Evolutionary conservation across 2,888 invertebrate genomes (phyloP), one percentile per base, ranked within the genome.

Genomic region (Lucinisca nassula): DNA sequence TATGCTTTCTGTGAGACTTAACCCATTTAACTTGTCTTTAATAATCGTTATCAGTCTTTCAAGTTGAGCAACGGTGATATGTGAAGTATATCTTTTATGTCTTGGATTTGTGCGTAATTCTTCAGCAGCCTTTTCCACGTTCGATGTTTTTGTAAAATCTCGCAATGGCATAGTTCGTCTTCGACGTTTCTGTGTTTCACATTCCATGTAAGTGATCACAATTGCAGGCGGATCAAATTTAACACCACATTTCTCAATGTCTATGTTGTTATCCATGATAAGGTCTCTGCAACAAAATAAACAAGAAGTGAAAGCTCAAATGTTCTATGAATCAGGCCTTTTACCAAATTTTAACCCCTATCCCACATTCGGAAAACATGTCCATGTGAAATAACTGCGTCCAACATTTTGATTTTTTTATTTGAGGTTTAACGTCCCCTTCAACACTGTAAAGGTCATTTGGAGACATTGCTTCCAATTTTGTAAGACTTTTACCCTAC

Each of bases 151-250:
- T 37, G 93, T 95, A 81, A 97, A 96, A 81, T 96, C 95, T 49
- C 97, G 90, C 17, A 97, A 91, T 0, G 97, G 97, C 96, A 97
- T 97, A 37, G 96, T 96, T 45, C 97, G 90, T 79, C 96, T 95
- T 70, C 96, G 92, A 35, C 95, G 85, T 90, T 96, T 96, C 35
- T 92, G 91, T 8, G 93, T 90, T 17, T 91, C 87, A 74, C 93
- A 88, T 32, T 93, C 92, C 45, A 92, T 92, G 89, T 96, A 96
- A 4, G 94, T 94, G 0, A 96, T 80, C 14, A 96, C 93, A 17
- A 96, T 88, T 12, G 96, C 94, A 24, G 96, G 96, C 0, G 96
- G 96, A 30, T 95, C 92, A 92, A 96, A 96, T 38, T 95, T 94
- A 8, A 96, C 93, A 4, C 96, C 96, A 87, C 96, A 95, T 91